A percentile compares a stretch with the other conserved stretches of the same genome.
Conservation (phyloP, 2,888 invertebrate genomes). For the Zaprionus lineosus region DNA sequence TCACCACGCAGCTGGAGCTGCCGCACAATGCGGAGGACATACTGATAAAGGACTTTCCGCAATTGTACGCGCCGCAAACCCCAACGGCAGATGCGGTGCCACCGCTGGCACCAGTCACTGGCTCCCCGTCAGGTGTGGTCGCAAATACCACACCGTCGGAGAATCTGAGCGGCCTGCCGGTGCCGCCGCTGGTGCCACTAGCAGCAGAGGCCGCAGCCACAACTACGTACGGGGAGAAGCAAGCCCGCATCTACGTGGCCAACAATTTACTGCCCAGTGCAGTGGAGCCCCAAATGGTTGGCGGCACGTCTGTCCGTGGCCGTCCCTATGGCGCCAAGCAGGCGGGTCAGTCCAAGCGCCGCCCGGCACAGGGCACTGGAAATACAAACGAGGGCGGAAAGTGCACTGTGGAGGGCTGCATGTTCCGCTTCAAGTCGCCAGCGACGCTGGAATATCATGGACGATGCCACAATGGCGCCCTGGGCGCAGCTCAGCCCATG, state of each 20-base stretch:
- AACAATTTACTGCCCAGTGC: constrained; percentile 76
- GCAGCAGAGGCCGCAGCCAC: constrained; percentile 3
- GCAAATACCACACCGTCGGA: not conserved
- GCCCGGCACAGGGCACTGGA: constrained; percentile 47
- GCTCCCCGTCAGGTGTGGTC: not conserved
- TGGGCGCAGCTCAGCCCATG: constrained; percentile 63
- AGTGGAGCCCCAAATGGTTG: constrained; percentile 47
- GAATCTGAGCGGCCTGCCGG: constrained; percentile 30
- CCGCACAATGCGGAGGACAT: constrained; percentile 44
- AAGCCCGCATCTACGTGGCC: constrained; percentile 82
- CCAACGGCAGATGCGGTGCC: constrained; percentile 42
- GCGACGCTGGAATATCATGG: constrained; percentile 80
- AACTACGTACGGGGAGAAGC: constrained; percentile 58
- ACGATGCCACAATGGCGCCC: constrained; percentile 74
- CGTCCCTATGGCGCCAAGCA: constrained; percentile 81
- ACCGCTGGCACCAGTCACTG: constrained; percentile 66
- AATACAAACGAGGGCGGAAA: constrained; percentile 68
- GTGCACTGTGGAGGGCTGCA: constrained; percentile 80
- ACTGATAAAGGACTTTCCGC: constrained; percentile 57
- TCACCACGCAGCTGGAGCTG: constrained; percentile 15
- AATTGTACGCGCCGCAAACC: constrained; percentile 31
- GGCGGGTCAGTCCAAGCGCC: constrained; percentile 71
- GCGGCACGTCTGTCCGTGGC: constrained; percentile 79
- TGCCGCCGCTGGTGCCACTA: constrained; percentile 60
- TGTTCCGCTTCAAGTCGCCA: constrained; percentile 80